A percentile compares a stretch with the other conserved stretches of the same genome.
Evolutionary conservation across 1,140 invertebrate species (phyloP).

Genomic region (Formica exsecta): DNA sequence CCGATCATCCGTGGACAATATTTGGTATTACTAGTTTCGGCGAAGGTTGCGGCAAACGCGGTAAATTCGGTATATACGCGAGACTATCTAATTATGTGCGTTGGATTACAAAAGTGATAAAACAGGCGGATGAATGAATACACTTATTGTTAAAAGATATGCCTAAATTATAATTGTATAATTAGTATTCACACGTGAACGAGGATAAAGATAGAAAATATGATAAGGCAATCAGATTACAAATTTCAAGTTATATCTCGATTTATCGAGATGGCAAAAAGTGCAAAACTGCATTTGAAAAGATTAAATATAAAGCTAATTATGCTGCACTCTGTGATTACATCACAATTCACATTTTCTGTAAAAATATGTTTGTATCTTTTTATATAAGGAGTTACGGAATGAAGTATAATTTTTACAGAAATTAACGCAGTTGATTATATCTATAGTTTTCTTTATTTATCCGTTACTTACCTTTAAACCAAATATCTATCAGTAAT

Average conservation of each 20-base stretch:
- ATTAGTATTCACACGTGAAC: slow-evolving; percentile 4
- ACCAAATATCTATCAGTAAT: neutral
- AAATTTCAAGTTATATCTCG: neutral
- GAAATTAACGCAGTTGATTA: neutral
- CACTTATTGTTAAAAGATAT: slow-evolving; percentile 20
- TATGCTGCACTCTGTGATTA: slow-evolving; percentile 27
- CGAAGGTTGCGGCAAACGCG: slow-evolving; percentile 95
- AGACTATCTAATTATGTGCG: slow-evolving; percentile 94
- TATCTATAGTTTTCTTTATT: neutral
- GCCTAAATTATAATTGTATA: slow-evolving; percentile 7
- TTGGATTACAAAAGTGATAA: slow-evolving; percentile 93
- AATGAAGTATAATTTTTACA: slow-evolving; percentile 30
- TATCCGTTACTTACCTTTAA: neutral
- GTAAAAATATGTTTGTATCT: slow-evolving; percentile 67
- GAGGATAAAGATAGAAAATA: slow-evolving; percentile 5
- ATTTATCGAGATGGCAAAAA: neutral
- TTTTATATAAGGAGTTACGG: slow-evolving; percentile 66
- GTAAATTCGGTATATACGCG: slow-evolving; percentile 97
- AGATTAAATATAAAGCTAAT: neutral
- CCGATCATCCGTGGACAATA: slow-evolving; percentile 90
- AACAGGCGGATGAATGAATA: slow-evolving; percentile 76
- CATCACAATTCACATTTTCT: slow-evolving; percentile 36
- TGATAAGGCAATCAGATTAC: neutral
- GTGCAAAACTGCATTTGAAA: neutral
- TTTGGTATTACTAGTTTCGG: slow-evolving; percentile 98